These are phyloP conservation scores for Melangyna quadrimaculata DNA, from an alignment of 2,888 invertebrate genomes.

Conservation along the genomic window DNA sequence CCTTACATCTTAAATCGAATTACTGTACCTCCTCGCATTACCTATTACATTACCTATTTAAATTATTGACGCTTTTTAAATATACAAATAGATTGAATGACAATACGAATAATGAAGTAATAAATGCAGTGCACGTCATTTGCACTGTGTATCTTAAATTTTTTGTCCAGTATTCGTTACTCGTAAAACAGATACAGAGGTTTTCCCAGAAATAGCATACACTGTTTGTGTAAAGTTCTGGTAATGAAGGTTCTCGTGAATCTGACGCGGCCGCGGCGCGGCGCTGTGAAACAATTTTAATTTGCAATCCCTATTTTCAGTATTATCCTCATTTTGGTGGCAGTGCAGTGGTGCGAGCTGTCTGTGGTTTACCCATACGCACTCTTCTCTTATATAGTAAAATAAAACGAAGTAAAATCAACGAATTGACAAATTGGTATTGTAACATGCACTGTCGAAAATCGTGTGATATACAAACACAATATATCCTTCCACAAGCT, in stretches of 20 bases:
- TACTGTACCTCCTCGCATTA: too few species aligned
- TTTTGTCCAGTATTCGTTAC: not conserved
- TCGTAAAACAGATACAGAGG: not conserved
- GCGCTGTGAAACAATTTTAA: conserved; percentile 54
- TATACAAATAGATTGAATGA: not conserved
- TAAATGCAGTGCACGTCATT: not conserved
- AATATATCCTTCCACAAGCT: not conserved
- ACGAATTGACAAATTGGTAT: conserved; percentile 73
- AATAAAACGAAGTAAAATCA: conserved; percentile 57
- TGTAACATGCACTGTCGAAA: conserved; percentile 73
- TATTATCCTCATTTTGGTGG: not conserved
- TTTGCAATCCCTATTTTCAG: conserved; percentile 48
- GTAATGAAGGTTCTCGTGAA: not conserved
- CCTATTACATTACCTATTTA: too few species aligned
- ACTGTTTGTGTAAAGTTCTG: conserved; percentile 18
- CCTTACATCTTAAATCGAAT: too few species aligned
- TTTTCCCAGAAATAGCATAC: not conserved
- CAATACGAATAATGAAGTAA: not conserved
- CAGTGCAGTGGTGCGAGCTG: not conserved
- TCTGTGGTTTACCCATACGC: not conserved
- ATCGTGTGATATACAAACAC: conserved; percentile 34
- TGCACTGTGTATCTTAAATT: not conserved
- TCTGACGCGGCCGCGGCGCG: not conserved
- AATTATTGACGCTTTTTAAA: not conserved
- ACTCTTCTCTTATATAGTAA: conserved; percentile 20